Conservation (phyloP, 2,888 invertebrate species). For the Raillietiella orientalis region DNA sequence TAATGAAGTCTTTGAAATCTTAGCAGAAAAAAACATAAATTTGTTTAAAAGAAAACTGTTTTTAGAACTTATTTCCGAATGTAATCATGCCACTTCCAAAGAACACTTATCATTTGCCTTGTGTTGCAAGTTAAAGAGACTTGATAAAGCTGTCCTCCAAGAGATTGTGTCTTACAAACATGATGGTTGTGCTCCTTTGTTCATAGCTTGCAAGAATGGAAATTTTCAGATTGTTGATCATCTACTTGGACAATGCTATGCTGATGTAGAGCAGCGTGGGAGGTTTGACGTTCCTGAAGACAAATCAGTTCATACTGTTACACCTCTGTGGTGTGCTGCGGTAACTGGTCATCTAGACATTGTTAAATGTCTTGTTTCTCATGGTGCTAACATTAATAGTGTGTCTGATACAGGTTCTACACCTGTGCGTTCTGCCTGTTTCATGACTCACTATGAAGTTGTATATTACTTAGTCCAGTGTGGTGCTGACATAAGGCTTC, state of each 20-base stretch:
- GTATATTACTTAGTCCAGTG: constrained; percentile 37
- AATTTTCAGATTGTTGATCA: constrained; percentile 56
- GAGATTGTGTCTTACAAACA: constrained; percentile 18
- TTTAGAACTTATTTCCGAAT: too few relatives aligned
- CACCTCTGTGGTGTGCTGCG: constrained; percentile 71
- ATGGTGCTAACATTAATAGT: constrained; percentile 57
- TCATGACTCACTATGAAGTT: constrained; percentile 56
- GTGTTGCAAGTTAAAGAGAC: too few relatives aligned
- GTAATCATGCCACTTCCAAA: too few relatives aligned
- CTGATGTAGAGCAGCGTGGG: constrained; percentile 39
- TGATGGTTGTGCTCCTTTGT: constrained; percentile 47
- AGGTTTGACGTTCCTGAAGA: constrained; percentile 53
- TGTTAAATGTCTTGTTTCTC: constrained; percentile 36
- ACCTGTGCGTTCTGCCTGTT: constrained; percentile 65
- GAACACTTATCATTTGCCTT: too few relatives aligned
- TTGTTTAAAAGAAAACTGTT: too few relatives aligned
- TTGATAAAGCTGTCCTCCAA: constrained; percentile 7
- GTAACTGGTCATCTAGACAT: constrained; percentile 47
- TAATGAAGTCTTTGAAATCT: too few relatives aligned
- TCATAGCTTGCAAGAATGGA: constrained; percentile 40
- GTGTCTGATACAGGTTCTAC: constrained; percentile 60
- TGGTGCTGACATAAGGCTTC: constrained; percentile 46
- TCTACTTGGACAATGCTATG: constrained; percentile 42
- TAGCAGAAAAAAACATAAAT: too few relatives aligned
- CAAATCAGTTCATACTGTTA: constrained; percentile 40